phyloP scores from a whole-genome alignment of 2,888 invertebrate species.

The Hartigia nigra region DNA sequence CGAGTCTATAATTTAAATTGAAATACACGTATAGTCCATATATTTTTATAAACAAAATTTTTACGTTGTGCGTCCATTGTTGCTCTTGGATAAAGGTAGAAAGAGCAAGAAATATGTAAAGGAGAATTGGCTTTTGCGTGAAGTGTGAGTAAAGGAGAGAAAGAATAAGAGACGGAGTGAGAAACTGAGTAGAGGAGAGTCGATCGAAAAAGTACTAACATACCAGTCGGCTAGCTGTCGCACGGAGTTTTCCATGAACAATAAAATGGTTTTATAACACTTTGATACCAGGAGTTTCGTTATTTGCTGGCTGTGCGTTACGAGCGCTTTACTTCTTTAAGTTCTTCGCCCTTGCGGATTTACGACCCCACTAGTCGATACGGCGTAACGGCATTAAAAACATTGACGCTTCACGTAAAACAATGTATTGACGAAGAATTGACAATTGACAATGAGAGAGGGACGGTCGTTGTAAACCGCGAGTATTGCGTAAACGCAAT shows the following conservation, averaged over 20 bases:
- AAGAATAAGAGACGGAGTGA: background rate
- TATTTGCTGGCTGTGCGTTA: conserved; percentile 39
- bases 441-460: background rate
- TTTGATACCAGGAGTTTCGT: conserved; percentile 38
- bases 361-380: conserved; percentile 30
- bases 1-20: no score
- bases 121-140: background rate
- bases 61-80: no score
- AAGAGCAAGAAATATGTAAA: background rate
- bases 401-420: background rate
- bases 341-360: conserved; percentile 46
- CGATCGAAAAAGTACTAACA: background rate
- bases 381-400: background rate
- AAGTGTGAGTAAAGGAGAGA: background rate
- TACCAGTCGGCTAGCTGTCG: background rate
- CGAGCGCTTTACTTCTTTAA: conserved; percentile 49
- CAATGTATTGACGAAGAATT: background rate
- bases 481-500: background rate
- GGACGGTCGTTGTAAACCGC: background rate
- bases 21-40: no score
- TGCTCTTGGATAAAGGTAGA: no score
- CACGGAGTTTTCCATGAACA: conserved; percentile 40
- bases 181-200: background rate
- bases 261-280: conserved; percentile 58
- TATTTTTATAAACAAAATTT: background rate